phyloP scores from a whole-genome alignment of 2,797 vertebrate genomes.

The Odontamblyopus rebecca region DNA sequence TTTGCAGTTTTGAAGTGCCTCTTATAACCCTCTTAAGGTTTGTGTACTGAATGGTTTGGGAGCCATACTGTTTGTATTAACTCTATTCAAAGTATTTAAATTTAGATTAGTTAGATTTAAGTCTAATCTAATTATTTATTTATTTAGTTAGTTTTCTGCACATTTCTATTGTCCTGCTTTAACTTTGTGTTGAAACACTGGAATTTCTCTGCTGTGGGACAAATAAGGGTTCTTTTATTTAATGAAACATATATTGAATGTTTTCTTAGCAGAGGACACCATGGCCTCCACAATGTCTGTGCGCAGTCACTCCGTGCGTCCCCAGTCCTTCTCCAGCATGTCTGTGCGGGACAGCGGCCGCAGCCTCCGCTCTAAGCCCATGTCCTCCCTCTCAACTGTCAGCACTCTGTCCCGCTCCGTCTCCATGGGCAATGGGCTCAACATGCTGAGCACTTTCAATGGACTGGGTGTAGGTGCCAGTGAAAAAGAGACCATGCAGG shows the following conservation, averaged over 20 bases:
- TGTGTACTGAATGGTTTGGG: not conserved
- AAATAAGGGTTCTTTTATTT: not conserved
- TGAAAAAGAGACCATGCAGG: conserved; percentile 82
- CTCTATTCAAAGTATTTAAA: too few species aligned
- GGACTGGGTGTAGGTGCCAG: conserved; percentile 51
- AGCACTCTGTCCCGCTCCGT: conserved; percentile 61
- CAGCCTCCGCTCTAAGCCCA: conserved; percentile 70
- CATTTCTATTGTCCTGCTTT: too few species aligned
- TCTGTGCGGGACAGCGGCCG: conserved; percentile 65
- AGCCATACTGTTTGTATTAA: not conserved
- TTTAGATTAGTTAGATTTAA: too few species aligned
- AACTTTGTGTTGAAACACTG: too few species aligned
- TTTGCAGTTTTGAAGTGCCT: too few species aligned
- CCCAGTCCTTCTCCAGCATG: conserved; percentile 75
- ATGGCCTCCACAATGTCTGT: conserved; percentile 73
- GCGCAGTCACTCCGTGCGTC: conserved; percentile 71
- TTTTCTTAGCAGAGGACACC: conserved; percentile 38
- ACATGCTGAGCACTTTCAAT: conserved; percentile 65
- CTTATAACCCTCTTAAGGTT: not conserved
- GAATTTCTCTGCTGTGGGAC: too few species aligned
- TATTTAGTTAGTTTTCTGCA: not conserved
- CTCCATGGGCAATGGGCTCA: conserved; percentile 75
- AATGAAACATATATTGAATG: not conserved
- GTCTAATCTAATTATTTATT: not conserved
- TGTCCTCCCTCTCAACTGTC: conserved; percentile 54